Base-by-base conservation (phyloP, 1,140 invertebrate genomes). In the Bombus waltoni region DNA sequence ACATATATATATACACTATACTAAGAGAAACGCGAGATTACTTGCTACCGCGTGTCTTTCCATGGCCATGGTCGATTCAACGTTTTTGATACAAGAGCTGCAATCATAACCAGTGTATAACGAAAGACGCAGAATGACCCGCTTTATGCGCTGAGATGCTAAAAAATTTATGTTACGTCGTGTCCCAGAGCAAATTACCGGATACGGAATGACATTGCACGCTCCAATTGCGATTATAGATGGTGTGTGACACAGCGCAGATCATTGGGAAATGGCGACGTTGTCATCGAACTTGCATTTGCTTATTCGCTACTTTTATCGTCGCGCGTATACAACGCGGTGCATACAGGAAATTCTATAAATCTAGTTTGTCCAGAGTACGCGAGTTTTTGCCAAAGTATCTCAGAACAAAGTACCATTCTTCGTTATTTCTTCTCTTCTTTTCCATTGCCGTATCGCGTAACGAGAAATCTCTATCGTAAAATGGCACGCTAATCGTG, bases 81-180 rank as follows among this genome's bases (percentile, higher is more conserved):
- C 3, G 25, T 53, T 15, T 53, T 53, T 53, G 42, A 22, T n/a
- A 2, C 3, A 22, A 38, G 22, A 10, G 44, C 2, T 22, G 4
- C 11, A 25, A 70, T 4, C 42, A 8, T 22, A 9, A n/a, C 11
- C 28, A 74, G 9, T 74, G 3, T 25, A 22, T 53, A 22, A 47
- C 72, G 72, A 22, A 53, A 15, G 15, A 53, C 47, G 47, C n/a
- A 25, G 32, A 74, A 35, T 11, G 42, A 53, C 42, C 40, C 42
- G 47, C 6, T 74, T 74, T 74, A 74, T 47, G 72, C n/a, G 72
- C 42, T 35, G n/a, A 74, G 42, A 74, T 32, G 6, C 42, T 74
- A 2, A 74, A 75, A 75, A 75, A 75, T 75, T 57, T 75, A 75
- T 11, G 73, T 13, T 75, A 15, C 32, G 11, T 32, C 32, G 22